phyloP scores from a whole-genome alignment of 2,797 vertebrate species.

The Poecilia wingei region DNA sequence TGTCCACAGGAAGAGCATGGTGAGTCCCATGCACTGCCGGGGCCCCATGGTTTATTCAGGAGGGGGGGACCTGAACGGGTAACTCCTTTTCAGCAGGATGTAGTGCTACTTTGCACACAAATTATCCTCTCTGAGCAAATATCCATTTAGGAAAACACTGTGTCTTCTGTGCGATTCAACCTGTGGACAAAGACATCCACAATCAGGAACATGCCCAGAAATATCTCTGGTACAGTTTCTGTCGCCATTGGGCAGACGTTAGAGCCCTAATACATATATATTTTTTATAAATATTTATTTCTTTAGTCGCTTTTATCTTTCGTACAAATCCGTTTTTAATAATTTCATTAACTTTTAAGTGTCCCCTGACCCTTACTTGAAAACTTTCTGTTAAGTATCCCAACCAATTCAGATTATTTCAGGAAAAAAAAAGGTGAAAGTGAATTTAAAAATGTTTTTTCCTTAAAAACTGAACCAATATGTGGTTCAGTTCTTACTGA shows the following conservation, averaged over 20 bases:
- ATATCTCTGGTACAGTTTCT: too few relatives aligned
- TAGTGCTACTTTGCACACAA: slow-evolving; percentile 51
- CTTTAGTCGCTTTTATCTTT: background rate
- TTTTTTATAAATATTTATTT: background rate
- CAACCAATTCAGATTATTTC: background rate
- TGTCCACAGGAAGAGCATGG: slow-evolving; percentile 74
- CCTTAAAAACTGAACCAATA: background rate
- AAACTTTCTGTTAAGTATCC: background rate
- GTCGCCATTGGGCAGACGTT: background rate
- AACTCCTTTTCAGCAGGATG: slow-evolving; percentile 53
- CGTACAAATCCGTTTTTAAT: background rate
- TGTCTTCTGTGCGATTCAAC: slow-evolving; percentile 51
- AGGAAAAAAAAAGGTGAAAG: background rate
- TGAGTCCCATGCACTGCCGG: slow-evolving; percentile 63
- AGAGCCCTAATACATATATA: background rate
- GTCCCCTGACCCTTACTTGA: background rate
- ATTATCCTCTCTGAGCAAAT: slow-evolving; percentile 55
- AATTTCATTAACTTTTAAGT: background rate
- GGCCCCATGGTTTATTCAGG: slow-evolving; percentile 60
- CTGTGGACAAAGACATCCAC: slow-evolving; percentile 53
- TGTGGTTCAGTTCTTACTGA: background rate
- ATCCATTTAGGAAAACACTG: slow-evolving; percentile 49
- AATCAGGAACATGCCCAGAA: slow-evolving; percentile 22
- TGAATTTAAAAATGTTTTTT: background rate
- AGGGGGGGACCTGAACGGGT: slow-evolving; percentile 26